Base-by-base conservation (phyloP, 2,797 vertebrate species). In the Smutsia temminckii region DNA sequence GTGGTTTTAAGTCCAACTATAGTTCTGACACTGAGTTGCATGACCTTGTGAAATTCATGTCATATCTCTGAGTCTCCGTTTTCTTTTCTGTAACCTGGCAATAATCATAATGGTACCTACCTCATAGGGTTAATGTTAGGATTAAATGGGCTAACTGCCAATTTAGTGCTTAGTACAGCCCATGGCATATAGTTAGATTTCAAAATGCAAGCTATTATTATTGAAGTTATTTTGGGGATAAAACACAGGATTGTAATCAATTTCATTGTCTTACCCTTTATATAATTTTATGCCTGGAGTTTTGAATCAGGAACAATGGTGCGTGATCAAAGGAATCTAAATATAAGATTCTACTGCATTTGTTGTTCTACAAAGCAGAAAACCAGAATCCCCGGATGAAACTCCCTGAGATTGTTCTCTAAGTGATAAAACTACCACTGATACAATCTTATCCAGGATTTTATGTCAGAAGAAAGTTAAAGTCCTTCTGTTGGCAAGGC, bases 221-320 rank as follows among this genome's bases (percentile, higher is more conserved):
- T n/a, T 95, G 51, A 95, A 94, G 74, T 72, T 96, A 89, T 96
- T 97, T 97, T 63, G 55, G 55, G 25, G 17, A 34, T 85, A 90
- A 89, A 94, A 92, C 40, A 85, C 23, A 94, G 80, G 61, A 90
- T 94, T 88, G 85, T 64, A 92, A 74, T 93, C 69, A 68, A 57
- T 85, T 91, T 96, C 51, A 95, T 96, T 97, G 90, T 97, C 69
- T 95, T 89, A 40, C 42, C 61, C 18, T 95, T 97, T 96, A 93
- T 87, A 40, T 61, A 85, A 93, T 81, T 94, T 95, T 78, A 59
- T 92, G 75, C 5, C 61, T 89, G 72, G 51, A 75, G 46, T 94
- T 94, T 92, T 94, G 61, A 96, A 91, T 95, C 93, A 91, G 66
- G 93, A 95, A 96, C 89, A 96, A 94, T 94, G 49, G 96, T 55